Base-by-base conservation (phyloP, 2,888 invertebrate genomes). In the Melinopterus prodromus region DNA sequence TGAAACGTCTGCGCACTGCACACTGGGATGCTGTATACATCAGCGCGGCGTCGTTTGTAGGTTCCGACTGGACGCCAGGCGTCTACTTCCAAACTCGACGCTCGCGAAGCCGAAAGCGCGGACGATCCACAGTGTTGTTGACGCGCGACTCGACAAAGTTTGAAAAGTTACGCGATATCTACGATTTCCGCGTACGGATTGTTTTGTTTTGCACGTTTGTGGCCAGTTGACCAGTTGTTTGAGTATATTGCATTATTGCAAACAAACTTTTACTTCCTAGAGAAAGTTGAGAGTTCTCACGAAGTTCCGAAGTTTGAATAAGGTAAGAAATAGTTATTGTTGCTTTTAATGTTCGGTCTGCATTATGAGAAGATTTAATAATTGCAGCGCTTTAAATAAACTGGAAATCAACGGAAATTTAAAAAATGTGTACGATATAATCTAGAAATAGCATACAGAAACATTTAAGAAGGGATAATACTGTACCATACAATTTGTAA, bases 61-160 rank as follows among this genome's bases (percentile, higher is more conserved):
- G 53, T 53, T 53, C 12, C 53, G 12, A 53, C 53, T 53, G 53
- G 53, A 53, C 53, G 53, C 53, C 53, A 53, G 53, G 53, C 53
- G 53, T 53, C 53, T 53, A 53, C 53, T 53, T 53, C 53, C 53
- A 53, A 53, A 53, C 53, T 53, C 53, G 53, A 53, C 53, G 53
- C 53, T 53, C 53, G 53, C 53, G 53, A 12, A 53, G 53, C 12
- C 5, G 53, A 53, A 53, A 53, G 53, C 53, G 53, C 53, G 53
- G 53, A 53, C 53, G 7, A 7, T 12, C 53, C 12, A 53, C 53
- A 53, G 53, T 26, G 26, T 53, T 53, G 53, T 53, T 53, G 53
- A 53, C 53, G 53, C 53, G 53, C 53, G 7, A 53, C 53, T 53
- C 53, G 53, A 53, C 53, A 12, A 12, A 53, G 2, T 53, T 53